Evolutionary conservation across 1,140 invertebrate genomes (phyloP).

Genomic region (Harlomillsia oculata): DNA sequence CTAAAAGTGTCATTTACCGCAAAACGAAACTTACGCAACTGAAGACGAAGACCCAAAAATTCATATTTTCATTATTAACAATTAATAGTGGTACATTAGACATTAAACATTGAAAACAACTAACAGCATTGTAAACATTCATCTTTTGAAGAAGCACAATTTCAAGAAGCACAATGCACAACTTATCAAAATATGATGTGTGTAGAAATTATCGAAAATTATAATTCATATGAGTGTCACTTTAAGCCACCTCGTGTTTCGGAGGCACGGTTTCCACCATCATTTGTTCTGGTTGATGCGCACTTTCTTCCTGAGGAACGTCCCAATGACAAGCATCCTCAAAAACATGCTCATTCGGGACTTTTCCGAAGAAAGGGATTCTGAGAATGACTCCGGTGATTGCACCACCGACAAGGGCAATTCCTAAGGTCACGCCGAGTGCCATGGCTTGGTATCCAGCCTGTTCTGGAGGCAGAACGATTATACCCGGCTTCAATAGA

Average conservation of each 20-base stretch:
- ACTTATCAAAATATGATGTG: no score
- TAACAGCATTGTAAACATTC: no score
- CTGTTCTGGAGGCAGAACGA: conserved; percentile 57
- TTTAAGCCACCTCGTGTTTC: conserved; percentile 2
- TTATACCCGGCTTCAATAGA: conserved; percentile 45
- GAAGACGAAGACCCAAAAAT: no score
- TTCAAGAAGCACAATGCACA: no score
- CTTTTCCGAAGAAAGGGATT: conserved; percentile 40
- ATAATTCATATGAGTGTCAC: no score
- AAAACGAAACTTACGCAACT: no score
- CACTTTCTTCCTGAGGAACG: conserved; percentile 35
- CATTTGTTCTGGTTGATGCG: neutral
- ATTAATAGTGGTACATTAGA: no score
- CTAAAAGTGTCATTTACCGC: no score
- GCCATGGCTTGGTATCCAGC: conserved; percentile 68
- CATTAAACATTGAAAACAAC: no score
- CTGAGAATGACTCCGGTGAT: conserved; percentile 53
- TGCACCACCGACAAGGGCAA: conserved; percentile 63
- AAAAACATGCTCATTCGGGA: conserved; percentile 43
- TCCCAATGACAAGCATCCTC: conserved; percentile 45
- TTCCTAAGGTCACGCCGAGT: conserved; percentile 55
- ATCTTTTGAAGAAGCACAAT: no score
- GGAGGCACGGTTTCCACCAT: neutral
- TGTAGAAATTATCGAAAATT: no score
- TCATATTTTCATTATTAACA: no score